Percentiles rank a stretch among this genome's conserved stretches.
These are phyloP conservation scores for Neomonachus schauinslandi DNA, from an alignment of 2,113 vertebrate genomes.

Conservation along the genomic window DNA sequence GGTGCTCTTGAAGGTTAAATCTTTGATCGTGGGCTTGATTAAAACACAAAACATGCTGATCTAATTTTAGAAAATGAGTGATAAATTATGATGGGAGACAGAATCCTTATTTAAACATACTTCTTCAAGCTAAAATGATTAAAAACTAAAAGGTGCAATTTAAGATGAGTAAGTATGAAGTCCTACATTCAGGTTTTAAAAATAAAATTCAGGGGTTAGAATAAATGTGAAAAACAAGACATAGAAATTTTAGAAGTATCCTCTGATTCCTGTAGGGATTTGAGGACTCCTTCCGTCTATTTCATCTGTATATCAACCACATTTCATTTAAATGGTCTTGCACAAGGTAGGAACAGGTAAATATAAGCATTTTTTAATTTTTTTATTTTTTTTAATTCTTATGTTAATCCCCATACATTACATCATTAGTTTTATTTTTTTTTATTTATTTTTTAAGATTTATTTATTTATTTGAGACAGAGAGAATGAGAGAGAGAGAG, in stretches of 20 bases:
- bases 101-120: not conserved
- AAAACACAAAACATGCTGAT: not conserved
- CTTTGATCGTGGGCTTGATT: not conserved
- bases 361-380: not conserved
- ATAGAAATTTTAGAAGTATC: not conserved
- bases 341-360: not conserved
- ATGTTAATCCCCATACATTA: too few relatives aligned
- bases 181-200: not conserved
- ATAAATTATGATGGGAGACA: not conserved
- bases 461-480: too few relatives aligned
- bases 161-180: not conserved
- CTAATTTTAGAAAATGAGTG: not conserved
- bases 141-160: not conserved
- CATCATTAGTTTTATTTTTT: too few relatives aligned
- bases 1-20: not conserved
- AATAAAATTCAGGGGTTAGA: not conserved
- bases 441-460: too few relatives aligned
- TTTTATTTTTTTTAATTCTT: too few relatives aligned
- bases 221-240: not conserved
- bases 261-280: not conserved
- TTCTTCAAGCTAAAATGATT: conserved; percentile 18
- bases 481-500: too few relatives aligned
- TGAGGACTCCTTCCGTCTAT: not conserved
- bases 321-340: not conserved
- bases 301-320: not conserved